Evolutionary conservation across 2,888 invertebrate genomes (phyloP).

Genomic region (Drosophila rellima): DNA sequence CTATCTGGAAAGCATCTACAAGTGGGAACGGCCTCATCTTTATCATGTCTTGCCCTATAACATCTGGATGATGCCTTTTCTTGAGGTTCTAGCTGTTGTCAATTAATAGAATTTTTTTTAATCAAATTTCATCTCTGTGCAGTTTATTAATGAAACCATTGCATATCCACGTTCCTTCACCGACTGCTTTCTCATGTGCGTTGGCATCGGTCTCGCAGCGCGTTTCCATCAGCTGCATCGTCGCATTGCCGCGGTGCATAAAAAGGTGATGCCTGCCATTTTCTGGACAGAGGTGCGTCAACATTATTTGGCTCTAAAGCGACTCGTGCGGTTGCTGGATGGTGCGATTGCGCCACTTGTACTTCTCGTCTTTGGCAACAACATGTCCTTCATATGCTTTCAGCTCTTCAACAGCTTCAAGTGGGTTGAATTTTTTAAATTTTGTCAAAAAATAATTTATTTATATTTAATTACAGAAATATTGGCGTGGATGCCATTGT

Average conservation of each 20-base stretch:
- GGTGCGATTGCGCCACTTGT: conserved; percentile 88
- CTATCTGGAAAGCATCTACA: conserved; percentile 76
- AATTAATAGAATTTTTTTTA: neutral
- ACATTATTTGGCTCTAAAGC: conserved; percentile 89
- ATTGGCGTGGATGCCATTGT: conserved; percentile 84
- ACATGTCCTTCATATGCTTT: conserved; percentile 91
- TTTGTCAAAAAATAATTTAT: neutral
- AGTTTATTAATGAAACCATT: conserved; percentile 85
- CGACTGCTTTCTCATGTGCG: conserved; percentile 89
- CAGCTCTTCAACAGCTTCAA: conserved; percentile 88
- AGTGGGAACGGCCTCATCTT: conserved; percentile 80
- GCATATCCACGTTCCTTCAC: conserved; percentile 91
- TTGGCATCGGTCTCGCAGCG: conserved; percentile 89
- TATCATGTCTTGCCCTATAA: conserved; percentile 71
- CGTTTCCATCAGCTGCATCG: conserved; percentile 89
- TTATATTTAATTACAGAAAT: conserved; percentile 61
- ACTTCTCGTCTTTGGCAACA: conserved; percentile 89
- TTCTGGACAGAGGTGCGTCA: conserved; percentile 89
- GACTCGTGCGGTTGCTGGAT: conserved; percentile 88
- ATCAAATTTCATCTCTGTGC: neutral
- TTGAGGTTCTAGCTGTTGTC: conserved; percentile 71
- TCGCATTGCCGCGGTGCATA: conserved; percentile 85
- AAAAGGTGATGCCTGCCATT: conserved; percentile 84
- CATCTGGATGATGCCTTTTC: conserved; percentile 74
- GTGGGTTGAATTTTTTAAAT: conserved; percentile 60